Evolutionary conservation across 2,888 invertebrate species (phyloP).

Genomic region (Drosophila greeni): DNA sequence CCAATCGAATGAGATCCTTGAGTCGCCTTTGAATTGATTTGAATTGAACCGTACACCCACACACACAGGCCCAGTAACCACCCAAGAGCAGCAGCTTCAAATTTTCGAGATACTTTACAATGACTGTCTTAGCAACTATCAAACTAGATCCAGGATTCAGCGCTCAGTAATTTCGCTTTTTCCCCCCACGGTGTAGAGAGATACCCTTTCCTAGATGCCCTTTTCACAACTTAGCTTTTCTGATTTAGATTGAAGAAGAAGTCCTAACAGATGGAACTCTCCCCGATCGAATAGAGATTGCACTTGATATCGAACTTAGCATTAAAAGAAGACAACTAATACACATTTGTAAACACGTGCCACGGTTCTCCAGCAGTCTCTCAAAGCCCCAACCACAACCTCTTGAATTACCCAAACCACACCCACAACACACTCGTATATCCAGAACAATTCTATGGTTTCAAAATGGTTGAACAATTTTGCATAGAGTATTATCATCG

Average conservation of each 20-base stretch:
- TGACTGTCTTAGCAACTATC: conserved; percentile 43
- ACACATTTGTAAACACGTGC: conserved; percentile 22
- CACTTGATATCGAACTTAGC: conserved; percentile 32
- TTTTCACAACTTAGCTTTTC: conserved; percentile 8
- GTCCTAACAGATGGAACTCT: not conserved
- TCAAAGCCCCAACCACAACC: conserved; percentile 27
- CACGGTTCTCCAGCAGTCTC: conserved; percentile 22
- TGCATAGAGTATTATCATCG: conserved; percentile 46
- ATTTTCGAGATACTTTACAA: conserved; percentile 41
- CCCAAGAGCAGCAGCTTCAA: conserved; percentile 40
- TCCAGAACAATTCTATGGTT: conserved; percentile 68
- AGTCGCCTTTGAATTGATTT: conserved; percentile 29
- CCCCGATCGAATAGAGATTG: conserved; percentile 4
- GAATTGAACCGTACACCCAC: conserved; percentile 38
- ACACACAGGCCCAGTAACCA: conserved; percentile 39
- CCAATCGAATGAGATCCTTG: conserved; percentile 24
- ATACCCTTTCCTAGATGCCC: conserved; percentile 21
- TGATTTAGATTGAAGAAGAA: conserved; percentile 5
- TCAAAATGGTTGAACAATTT: conserved; percentile 66
- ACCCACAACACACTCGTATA: conserved; percentile 43
- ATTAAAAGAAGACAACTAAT: conserved; percentile 20
- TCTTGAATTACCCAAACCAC: conserved; percentile 29
- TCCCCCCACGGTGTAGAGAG: conserved; percentile 7
- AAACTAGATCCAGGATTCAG: conserved; percentile 20
- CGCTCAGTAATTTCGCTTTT: conserved; percentile 31